phyloP scores from a whole-genome alignment of 1,140 invertebrate genomes.

The Aricia agestis region DNA sequence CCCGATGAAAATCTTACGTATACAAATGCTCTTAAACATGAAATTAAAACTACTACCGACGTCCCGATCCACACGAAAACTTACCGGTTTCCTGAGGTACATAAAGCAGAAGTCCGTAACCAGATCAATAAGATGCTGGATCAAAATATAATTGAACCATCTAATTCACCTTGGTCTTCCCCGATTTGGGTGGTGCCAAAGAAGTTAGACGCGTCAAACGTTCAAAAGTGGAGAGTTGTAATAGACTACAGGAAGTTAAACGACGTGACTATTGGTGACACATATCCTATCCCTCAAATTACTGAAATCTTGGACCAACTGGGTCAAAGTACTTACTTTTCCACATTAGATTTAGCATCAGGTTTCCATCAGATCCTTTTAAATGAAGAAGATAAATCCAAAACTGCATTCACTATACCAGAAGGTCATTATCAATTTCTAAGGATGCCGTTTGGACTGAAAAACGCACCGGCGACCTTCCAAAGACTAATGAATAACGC shows the following conservation, averaged over 20 bases:
- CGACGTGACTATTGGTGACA: neutral
- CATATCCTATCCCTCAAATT: neutral
- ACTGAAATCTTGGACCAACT: constrained; percentile 51
- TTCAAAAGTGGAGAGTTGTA: neutral
- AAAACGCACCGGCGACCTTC: constrained; percentile 52
- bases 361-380: constrained; percentile 27
- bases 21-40: constrained; percentile 30
- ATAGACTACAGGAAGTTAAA: neutral
- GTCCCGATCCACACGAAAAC: constrained; percentile 28
- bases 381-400: constrained; percentile 20
- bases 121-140: constrained; percentile 48
- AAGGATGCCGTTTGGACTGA: constrained; percentile 54
- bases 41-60: constrained; percentile 31
- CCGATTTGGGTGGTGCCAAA: neutral
- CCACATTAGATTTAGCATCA: constrained; percentile 63
- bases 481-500: constrained; percentile 58
- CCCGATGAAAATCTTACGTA: constrained; percentile 25
- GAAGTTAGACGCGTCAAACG: neutral
- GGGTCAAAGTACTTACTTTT: constrained; percentile 66
- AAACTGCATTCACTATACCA: constrained; percentile 49
- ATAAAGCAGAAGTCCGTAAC: constrained; percentile 48
- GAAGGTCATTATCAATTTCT: constrained; percentile 52
- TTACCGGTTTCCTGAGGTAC: constrained; percentile 49
- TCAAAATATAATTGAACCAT: constrained; percentile 42
- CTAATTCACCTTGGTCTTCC: constrained; percentile 10